A percentile compares a stretch with the other conserved stretches of the same genome.
Evolutionary conservation across 2,113 vertebrate species (phyloP).

Genomic region (Dryoscopus gambensis): DNA sequence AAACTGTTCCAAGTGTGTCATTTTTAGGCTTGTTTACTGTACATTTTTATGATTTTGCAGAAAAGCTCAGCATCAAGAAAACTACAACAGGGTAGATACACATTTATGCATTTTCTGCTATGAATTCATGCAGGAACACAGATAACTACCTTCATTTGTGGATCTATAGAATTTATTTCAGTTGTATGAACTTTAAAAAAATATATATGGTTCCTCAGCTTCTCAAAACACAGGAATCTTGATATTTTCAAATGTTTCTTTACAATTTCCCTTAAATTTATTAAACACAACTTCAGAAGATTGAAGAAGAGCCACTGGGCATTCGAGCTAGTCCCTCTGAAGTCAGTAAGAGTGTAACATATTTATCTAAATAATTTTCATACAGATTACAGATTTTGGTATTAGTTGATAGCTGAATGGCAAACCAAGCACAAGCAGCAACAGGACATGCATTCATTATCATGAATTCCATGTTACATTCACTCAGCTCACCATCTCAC

Average conservation of each 20-base stretch:
- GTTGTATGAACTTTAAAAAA: neutral
- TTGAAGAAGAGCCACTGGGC: neutral
- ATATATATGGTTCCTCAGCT: neutral
- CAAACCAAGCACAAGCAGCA: neutral
- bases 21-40: neutral
- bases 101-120: neutral
- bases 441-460: neutral
- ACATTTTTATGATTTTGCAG: neutral
- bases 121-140: neutral
- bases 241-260: neutral
- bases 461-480: neutral
- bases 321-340: neutral
- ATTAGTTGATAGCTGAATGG: neutral
- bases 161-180: neutral
- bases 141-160: neutral
- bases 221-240: neutral
- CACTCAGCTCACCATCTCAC: neutral
- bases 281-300: neutral
- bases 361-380: neutral
- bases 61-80: neutral
- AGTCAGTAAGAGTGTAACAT: neutral
- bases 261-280: neutral
- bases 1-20: neutral
- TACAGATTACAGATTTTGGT: neutral
- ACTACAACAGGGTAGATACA: neutral